Evolutionary conservation across 2,113 vertebrate species (phyloP).

Genomic region (Numida meleagris): DNA sequence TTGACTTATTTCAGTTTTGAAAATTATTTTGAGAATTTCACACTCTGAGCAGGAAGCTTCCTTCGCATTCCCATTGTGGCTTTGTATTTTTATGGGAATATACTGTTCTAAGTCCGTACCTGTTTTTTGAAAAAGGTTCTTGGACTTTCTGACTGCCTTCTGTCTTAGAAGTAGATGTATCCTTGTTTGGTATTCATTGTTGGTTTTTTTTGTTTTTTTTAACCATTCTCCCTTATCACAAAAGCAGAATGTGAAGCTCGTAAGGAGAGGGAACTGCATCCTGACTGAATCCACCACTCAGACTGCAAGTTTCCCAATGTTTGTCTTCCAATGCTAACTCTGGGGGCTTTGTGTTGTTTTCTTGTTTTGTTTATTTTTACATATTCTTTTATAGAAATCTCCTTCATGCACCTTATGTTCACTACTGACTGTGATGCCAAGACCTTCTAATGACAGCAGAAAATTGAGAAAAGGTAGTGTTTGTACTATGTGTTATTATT

Average conservation of each 20-base stretch:
- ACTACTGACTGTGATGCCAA: neutral
- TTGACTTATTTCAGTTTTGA: neutral
- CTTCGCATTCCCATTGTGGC: neutral
- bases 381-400: neutral
- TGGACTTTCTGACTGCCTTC: neutral
- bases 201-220: neutral
- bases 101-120: neutral
- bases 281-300: neutral
- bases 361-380: neutral
- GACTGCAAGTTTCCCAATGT: neutral
- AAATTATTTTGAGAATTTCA: neutral
- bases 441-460: neutral
- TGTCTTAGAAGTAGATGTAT: neutral
- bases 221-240: neutral
- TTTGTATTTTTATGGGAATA: neutral
- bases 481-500: neutral
- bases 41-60: neutral
- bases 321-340: neutral
- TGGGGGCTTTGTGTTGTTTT: neutral
- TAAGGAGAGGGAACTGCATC: neutral
- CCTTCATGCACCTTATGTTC: accelerated
- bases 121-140: neutral
- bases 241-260: neutral
- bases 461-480: neutral
- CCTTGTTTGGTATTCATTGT: neutral